Conservation (phyloP, 2,113 vertebrate genomes). For the Lampris incognitus region DNA sequence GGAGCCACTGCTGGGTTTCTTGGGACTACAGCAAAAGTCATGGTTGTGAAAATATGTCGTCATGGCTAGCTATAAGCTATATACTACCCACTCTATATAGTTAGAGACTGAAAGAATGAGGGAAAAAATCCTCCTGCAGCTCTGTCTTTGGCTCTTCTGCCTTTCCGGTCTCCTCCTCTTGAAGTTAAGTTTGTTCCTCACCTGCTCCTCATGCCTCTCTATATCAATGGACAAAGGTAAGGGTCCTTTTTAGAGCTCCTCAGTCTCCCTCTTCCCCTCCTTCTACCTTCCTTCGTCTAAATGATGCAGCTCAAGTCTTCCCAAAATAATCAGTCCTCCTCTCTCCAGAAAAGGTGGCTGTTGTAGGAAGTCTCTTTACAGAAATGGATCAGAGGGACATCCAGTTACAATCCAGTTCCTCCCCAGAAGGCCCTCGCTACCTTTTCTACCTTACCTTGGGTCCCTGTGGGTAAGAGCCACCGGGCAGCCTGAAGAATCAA, state of each 20-base stretch:
- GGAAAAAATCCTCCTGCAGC: background rate
- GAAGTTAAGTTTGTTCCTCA: background rate
- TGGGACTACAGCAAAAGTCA: slow-evolving; percentile 78
- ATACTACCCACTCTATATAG: background rate
- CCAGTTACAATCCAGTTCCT: background rate
- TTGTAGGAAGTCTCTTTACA: no score
- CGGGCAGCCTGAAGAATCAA: slow-evolving; percentile 19
- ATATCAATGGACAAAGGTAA: slow-evolving; percentile 33
- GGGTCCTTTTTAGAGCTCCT: slow-evolving; percentile 21
- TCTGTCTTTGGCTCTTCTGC: background rate
- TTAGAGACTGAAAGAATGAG: background rate
- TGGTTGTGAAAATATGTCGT: slow-evolving; percentile 80
- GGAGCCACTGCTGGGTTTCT: slow-evolving; percentile 70
- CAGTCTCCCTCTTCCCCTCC: slow-evolving; percentile 25
- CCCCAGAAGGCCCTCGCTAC: background rate
- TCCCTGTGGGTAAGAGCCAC: background rate
- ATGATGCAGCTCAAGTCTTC: slow-evolving; percentile 66
- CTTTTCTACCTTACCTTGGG: background rate
- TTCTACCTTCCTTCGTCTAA: slow-evolving; percentile 32
- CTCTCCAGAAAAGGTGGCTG: slow-evolving; percentile 12
- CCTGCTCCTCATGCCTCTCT: slow-evolving; percentile 13
- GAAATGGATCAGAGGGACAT: slow-evolving; percentile 19
- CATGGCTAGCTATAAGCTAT: slow-evolving; percentile 62
- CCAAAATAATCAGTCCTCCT: slow-evolving; percentile 23
- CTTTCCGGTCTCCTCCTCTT: background rate